phyloP scores from a whole-genome alignment of 1,140 invertebrate species.

The Brachionus rotundiformis region DNA sequence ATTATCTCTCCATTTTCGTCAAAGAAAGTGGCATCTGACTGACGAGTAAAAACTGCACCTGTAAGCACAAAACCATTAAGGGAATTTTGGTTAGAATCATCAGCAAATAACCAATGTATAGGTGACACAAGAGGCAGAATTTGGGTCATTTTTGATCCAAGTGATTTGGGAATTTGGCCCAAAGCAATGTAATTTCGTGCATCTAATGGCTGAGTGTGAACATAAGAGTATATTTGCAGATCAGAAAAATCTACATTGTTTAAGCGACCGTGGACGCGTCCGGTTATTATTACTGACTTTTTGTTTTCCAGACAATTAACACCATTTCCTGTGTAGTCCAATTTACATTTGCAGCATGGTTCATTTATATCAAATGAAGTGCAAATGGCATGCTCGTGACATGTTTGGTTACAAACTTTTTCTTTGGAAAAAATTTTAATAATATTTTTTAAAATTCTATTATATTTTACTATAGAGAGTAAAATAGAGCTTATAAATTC shows the following conservation, averaged over 20 bases:
- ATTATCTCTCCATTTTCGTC: slow-evolving; percentile 36
- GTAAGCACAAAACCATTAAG: slow-evolving; percentile 38
- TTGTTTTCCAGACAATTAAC: slow-evolving; percentile 28
- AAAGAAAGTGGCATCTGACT: slow-evolving; percentile 22
- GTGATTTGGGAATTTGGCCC: neutral
- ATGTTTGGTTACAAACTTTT: neutral
- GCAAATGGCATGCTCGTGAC: slow-evolving; percentile 3
- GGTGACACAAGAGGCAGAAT: slow-evolving; percentile 13
- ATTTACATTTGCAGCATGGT: slow-evolving; percentile 40
- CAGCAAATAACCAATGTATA: slow-evolving; percentile 49
- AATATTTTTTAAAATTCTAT: neutral
- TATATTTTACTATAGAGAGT: neutral
- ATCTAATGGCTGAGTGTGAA: slow-evolving; percentile 25
- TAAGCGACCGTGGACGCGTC: neutral
- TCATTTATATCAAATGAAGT: slow-evolving; percentile 10
- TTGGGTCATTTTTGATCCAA: neutral
- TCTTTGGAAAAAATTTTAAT: neutral
- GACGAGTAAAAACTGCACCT: slow-evolving; percentile 39
- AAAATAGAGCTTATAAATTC: too few relatives aligned
- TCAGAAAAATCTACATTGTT: neutral
- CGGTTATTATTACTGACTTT: slow-evolving; percentile 23
- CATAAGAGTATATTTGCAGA: slow-evolving; percentile 13
- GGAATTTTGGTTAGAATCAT: neutral
- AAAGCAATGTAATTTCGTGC: slow-evolving; percentile 38
- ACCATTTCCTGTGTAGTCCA: slow-evolving; percentile 27